A percentile compares a stretch with the other conserved stretches of the same genome.
Evolutionary conservation across 2,888 invertebrate species (phyloP).

Genomic region (Steinernema scapterisci): DNA sequence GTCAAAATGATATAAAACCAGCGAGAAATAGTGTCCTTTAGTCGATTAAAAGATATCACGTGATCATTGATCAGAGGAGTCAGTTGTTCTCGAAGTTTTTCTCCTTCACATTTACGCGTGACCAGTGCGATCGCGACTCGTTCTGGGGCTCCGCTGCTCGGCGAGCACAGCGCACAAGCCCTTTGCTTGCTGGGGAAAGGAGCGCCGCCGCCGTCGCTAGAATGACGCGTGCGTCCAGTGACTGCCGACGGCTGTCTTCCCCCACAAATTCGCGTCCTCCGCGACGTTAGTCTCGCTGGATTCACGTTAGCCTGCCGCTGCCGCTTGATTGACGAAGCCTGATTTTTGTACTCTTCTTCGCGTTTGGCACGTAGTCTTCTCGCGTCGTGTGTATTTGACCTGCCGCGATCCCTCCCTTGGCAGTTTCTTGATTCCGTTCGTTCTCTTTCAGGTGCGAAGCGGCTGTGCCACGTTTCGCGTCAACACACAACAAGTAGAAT

Average conservation of each 20-base stretch:
- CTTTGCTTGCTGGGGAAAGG: too few relatives aligned
- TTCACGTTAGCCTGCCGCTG: too few relatives aligned
- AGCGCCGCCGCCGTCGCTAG: not conserved
- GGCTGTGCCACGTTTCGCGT: not conserved
- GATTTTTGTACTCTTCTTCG: not conserved
- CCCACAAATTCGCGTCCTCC: constrained; percentile 9
- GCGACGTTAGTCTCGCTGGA: not conserved
- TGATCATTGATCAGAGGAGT: constrained; percentile 12
- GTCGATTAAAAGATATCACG: not conserved
- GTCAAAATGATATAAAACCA: not conserved
- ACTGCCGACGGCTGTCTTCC: not conserved
- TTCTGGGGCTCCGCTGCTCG: not conserved
- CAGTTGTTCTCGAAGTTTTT: constrained; percentile 30
- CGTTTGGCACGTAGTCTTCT: not conserved
- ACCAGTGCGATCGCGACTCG: not conserved
- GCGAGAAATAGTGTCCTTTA: not conserved
- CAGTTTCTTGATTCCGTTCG: not conserved
- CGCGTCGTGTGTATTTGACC: not conserved
- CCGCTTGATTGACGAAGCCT: not conserved
- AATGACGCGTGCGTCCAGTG: constrained; percentile 21
- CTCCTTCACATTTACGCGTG: constrained; percentile 24
- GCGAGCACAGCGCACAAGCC: not conserved
- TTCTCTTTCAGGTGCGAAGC: not conserved
- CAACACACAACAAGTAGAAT: not conserved
- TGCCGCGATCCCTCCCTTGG: not conserved